Percentiles rank a stretch among this genome's conserved stretches.
Conservation (phyloP, 2,113 vertebrate species). For the Rhombomys opimus region DNA sequence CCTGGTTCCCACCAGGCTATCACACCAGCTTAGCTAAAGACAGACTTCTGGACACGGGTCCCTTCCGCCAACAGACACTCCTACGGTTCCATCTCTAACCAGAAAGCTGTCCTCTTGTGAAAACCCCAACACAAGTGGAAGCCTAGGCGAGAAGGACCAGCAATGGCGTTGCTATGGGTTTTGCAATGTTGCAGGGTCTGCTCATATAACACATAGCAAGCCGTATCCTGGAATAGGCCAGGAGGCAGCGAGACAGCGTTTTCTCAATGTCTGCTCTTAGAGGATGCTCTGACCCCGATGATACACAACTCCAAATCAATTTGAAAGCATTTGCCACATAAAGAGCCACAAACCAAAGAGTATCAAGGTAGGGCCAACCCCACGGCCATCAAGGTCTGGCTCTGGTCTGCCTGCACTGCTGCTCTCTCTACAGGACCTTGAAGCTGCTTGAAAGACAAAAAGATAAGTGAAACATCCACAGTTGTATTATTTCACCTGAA, state of each 20-base stretch:
- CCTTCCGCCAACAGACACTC: background rate
- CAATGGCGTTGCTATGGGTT: fast-evolving
- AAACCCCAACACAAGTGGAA: background rate
- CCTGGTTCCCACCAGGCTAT: background rate
- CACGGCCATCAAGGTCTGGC: background rate
- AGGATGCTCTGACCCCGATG: background rate
- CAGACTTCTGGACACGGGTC: background rate
- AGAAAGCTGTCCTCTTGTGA: background rate
- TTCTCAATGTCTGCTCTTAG: background rate
- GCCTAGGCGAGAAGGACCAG: background rate
- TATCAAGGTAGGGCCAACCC: background rate
- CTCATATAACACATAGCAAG: background rate
- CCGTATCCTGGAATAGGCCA: background rate
- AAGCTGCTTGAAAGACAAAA: background rate
- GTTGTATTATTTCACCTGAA: constrained; percentile 13
- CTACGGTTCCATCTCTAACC: background rate
- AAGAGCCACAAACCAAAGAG: background rate
- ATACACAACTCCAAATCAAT: background rate
- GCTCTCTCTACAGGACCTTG: background rate
- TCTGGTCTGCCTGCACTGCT: background rate
- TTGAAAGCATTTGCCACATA: background rate
- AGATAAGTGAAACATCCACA: background rate
- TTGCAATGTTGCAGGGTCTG: background rate
- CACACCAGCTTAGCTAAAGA: background rate
- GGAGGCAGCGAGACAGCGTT: background rate